Base-by-base conservation (phyloP, 2,888 invertebrate genomes). In the Lithophane semibrunnea region DNA sequence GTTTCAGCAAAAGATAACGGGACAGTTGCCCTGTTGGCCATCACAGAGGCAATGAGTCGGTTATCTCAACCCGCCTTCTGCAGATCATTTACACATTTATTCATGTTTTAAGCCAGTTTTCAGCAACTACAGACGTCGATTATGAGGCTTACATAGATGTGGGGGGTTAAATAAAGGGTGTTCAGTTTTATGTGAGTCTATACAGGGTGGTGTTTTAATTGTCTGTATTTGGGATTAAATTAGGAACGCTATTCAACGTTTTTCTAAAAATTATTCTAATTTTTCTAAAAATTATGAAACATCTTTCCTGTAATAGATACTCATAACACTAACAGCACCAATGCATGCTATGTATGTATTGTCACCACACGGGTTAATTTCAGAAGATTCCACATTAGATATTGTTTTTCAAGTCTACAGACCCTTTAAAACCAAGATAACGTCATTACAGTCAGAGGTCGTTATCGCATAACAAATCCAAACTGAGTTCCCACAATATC, bases 21-120 rank as follows among this genome's bases (percentile, higher is more conserved):
- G 73, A 58, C 76, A 78, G 81, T 75, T 64, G 83, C 80, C 83
- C 77, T 79, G 82, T 65, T 54, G 80, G 80, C 86, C 88, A 90
- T 90, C 89, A 90, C 87, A 86, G 69, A 75, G 75, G 85, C 91
- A 79, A 88, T 91, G 86, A 89, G 89, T 88, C 88, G 73, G 87
- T 90, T 92, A 92, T 91, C 91, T 83, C 86, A 73, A 54, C 71
- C 75, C 80, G 81, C 84, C 89, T 79, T 89, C 65, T 87, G 82
- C 77, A 86, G 83, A 88, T 89, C 88, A 87, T 84, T 87, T 86
- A 85, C 80, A 78, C 88, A 85, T 87, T 88, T 83, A 82, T 88
- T 86, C 47, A 82, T 75, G 75, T 83, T 83, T 85, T 84, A 85
- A 86, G 75, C 74, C 73, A 74, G 77, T 80, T 82, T 81, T 79